Conservation (phyloP, 2,888 invertebrate genomes). For the Ichneumoninae sp. region DNA sequence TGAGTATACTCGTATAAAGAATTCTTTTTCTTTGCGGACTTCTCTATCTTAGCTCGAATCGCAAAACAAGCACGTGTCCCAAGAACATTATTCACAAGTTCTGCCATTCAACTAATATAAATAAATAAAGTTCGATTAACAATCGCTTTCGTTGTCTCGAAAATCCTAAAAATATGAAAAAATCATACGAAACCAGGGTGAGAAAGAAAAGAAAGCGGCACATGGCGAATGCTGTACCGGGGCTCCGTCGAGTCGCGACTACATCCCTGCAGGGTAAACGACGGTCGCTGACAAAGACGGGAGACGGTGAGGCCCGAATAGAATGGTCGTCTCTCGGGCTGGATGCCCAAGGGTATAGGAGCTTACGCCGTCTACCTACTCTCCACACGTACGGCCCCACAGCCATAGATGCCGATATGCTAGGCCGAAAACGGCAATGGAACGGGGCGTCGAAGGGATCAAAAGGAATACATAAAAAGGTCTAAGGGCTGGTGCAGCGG, state of each 20-base stretch:
- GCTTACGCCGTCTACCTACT: constrained; percentile 24
- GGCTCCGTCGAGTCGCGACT: constrained; percentile 26
- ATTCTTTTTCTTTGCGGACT: not conserved
- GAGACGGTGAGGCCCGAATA: constrained; percentile 42
- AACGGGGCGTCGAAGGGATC: constrained; percentile 58
- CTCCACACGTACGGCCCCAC: not conserved
- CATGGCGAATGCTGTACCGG: not conserved
- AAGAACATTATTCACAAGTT: not conserved
- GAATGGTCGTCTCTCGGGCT: constrained; percentile 62
- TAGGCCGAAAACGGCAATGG: constrained; percentile 47
- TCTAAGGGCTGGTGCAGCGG: constrained; percentile 49
- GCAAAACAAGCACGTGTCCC: not conserved
- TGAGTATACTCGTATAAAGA: not conserved
- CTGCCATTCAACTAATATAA: not conserved
- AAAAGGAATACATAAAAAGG: constrained; percentile 42
- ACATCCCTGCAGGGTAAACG: constrained; percentile 61
- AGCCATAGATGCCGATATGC: constrained; percentile 2
- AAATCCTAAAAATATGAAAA: not conserved
- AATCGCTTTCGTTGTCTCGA: not conserved
- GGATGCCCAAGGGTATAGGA: constrained; percentile 50
- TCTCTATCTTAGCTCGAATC: not conserved
- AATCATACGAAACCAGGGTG: not conserved
- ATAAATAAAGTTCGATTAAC: not conserved
- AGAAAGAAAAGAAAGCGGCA: not conserved
- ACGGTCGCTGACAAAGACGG: constrained; percentile 64